phyloP scores from a whole-genome alignment of 1,140 invertebrate genomes.

The Melitaea cinxia region DNA sequence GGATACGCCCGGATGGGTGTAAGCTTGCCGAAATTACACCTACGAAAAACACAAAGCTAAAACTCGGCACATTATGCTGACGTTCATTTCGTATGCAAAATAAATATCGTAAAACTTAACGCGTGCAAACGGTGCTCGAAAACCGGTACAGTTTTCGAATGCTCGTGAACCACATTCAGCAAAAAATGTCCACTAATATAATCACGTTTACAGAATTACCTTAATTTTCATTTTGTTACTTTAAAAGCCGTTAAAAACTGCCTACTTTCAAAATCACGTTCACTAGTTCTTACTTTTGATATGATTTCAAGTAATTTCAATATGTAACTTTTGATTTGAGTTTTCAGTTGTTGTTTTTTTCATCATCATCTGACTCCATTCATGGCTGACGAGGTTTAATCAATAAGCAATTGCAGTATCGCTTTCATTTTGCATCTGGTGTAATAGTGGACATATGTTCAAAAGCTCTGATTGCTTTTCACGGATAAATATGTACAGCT shows the following conservation, averaged over 20 bases:
- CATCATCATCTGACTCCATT: not conserved
- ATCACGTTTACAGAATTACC: not conserved
- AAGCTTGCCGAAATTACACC: slow-evolving; percentile 9
- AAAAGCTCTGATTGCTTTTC: slow-evolving; percentile 1
- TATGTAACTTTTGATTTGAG: not conserved
- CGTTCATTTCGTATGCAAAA: slow-evolving; percentile 21
- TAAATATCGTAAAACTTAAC: slow-evolving; percentile 35
- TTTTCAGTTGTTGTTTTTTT: not conserved
- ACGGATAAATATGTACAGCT: not conserved
- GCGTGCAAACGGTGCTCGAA: not conserved
- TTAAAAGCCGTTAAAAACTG: not conserved
- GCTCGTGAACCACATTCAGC: not conserved
- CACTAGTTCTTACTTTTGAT: no score
- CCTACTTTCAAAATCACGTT: not conserved
- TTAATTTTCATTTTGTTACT: not conserved
- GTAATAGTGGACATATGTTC: not conserved
- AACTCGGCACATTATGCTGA: not conserved
- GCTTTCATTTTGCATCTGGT: not conserved
- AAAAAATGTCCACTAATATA: not conserved
- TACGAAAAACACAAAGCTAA: slow-evolving; percentile 1
- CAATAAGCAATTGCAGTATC: not conserved
- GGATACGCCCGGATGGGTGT: slow-evolving; percentile 1
- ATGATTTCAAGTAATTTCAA: no score
- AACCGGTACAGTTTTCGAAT: slow-evolving; percentile 7
- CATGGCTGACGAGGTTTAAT: not conserved